Conservation (phyloP, 2,113 vertebrate species). For the Leptocoma aspasia region DNA sequence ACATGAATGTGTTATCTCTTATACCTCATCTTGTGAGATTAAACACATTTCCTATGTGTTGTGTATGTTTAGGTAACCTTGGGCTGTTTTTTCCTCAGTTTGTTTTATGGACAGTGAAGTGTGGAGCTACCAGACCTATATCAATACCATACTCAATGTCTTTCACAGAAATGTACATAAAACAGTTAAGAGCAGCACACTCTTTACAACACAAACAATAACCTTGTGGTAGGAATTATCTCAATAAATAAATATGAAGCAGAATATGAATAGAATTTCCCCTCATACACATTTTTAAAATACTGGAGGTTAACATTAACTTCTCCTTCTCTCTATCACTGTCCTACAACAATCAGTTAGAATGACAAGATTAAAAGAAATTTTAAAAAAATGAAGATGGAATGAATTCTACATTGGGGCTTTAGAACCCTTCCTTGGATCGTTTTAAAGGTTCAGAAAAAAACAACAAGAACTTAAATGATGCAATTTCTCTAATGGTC, state of each 20-base stretch:
- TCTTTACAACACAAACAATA: neutral
- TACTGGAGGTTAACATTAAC: neutral
- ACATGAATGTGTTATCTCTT: neutral
- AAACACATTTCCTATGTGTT: neutral
- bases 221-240: neutral
- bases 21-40: neutral
- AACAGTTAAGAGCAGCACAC: neutral
- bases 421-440: neutral
- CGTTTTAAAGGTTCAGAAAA: neutral
- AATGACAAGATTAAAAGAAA: neutral
- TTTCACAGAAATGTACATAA: neutral
- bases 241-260: neutral
- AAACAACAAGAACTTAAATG: neutral
- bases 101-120: neutral
- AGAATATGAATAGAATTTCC: neutral
- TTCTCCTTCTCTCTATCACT: neutral
- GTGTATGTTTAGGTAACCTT: neutral
- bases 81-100: neutral
- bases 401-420: accelerated
- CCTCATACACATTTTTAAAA: neutral
- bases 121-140: neutral
- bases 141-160: neutral
- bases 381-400: accelerated
- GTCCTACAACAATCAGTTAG: neutral
- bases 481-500: neutral